Percentiles rank a stretch among this genome's conserved stretches.
phyloP scores from a whole-genome alignment of 2,888 invertebrate species.

The Theretra japonica region DNA sequence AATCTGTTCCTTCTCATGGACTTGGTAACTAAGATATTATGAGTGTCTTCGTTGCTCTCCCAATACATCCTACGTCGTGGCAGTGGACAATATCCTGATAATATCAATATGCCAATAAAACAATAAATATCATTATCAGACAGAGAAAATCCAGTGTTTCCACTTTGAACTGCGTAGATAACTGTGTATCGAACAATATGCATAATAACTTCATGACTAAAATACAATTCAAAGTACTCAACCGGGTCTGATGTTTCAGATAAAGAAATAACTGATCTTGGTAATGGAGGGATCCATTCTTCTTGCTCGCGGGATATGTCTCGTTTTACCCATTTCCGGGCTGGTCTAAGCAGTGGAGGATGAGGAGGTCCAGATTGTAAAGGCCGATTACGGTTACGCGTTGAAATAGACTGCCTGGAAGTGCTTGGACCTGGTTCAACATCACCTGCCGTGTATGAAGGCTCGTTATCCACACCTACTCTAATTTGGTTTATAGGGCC shows the following conservation, averaged over 20 bases:
- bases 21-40: constrained; percentile 43
- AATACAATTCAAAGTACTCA: constrained; percentile 30
- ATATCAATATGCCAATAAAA: constrained; percentile 43
- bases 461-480: not conserved
- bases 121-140: constrained; percentile 34
- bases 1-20: constrained; percentile 23
- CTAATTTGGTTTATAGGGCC: not conserved
- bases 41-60: constrained; percentile 33
- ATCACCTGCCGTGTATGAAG: no score
- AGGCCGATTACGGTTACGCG: no score
- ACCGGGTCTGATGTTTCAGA: constrained; percentile 7
- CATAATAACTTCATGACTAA: constrained; percentile 27
- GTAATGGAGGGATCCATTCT: constrained; percentile 17
- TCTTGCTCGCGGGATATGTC: constrained; percentile 7
- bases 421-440: no score
- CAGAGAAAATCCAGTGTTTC: constrained; percentile 19
- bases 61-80: constrained; percentile 45
- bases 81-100: constrained; percentile 46
- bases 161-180: constrained; percentile 29
- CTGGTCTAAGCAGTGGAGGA: not conserved
- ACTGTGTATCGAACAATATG: constrained; percentile 22
- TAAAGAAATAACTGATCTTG: constrained; percentile 21
- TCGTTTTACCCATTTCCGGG: constrained; percentile 17
- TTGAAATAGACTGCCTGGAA: no score
- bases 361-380: no score